phyloP scores from a whole-genome alignment of 2,888 invertebrate genomes.

The Halictus ligatus region DNA sequence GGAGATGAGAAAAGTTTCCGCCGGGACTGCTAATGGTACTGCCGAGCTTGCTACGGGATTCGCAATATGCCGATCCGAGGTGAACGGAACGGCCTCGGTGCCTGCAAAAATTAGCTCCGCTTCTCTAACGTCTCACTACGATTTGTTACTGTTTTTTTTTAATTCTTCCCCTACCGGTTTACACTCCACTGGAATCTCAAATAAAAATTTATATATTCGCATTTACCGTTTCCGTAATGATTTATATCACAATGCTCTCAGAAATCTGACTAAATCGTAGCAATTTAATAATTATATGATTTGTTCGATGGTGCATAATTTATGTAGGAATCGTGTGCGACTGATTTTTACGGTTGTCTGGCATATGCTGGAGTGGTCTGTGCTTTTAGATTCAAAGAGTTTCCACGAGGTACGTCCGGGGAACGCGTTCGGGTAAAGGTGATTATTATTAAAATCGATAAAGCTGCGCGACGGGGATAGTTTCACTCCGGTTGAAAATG shows the following conservation, averaged over 20 bases:
- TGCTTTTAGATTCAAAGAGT: background rate
- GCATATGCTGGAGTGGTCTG: background rate
- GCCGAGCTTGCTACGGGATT: constrained; percentile 12
- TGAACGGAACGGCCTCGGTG: background rate
- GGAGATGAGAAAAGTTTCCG: constrained; percentile 53
- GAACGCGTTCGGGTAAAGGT: constrained; percentile 3
- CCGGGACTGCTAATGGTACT: constrained; percentile 8
- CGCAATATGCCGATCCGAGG: background rate
- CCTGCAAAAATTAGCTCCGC: background rate
- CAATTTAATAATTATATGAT: background rate
- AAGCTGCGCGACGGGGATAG: constrained; percentile 36
- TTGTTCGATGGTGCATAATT: background rate
- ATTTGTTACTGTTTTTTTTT: background rate
- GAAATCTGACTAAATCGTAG: no score
- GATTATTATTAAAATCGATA: constrained; percentile 61
- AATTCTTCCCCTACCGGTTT: background rate
- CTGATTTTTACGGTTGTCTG: background rate
- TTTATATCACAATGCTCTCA: no score
- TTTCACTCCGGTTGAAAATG: constrained; percentile 58
- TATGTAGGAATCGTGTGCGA: background rate
- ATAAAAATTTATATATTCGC: background rate
- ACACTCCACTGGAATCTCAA: background rate
- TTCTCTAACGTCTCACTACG: background rate
- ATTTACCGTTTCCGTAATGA: no score
- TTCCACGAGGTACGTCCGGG: background rate